Base-by-base conservation (phyloP, 2,888 invertebrate genomes). In the Branchellion lobata region DNA sequence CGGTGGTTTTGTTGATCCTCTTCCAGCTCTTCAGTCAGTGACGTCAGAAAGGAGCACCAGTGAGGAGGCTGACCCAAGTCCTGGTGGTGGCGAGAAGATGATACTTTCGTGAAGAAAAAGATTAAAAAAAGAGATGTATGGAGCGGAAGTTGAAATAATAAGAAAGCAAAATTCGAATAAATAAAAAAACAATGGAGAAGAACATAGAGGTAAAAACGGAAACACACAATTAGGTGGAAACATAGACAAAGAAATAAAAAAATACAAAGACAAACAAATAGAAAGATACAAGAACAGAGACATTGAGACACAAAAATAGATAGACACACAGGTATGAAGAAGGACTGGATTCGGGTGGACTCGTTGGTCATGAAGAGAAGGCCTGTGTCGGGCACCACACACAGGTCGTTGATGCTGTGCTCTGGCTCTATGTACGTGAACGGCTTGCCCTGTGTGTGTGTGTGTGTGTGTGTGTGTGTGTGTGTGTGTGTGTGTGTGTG, bases 1-100 rank as follows among this genome's bases (percentile, higher is more conserved):
- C 69, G 11, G 31, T 69, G 69, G 21, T 31, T 69, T 24, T 69
- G 69, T 33, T 31, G 21, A n/a, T 51, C 29, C 31, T 79, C 36
- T 29, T 79, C 71, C 18, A 72, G 72, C 53, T 79, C 72, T 88
- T 99, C 98, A 0, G 97, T 97, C 21, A 99, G 90, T 86, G 93
- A 94, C 86, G 99, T 98, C 80, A 99, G 90, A 89, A 96, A 97
- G 75, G 94, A 92, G 86, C 97, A 98, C 99, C 99, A 99, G 84
- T 91, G 92, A 0, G 99, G 99, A 51, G 79, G 72, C 33, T 51
- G 71, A 24, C 79, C 77, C n/a, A 77, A 36, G 40, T 77, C 77
- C 77, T 77, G 53, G 8, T 57, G 24, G 21, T 57, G 61, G 21
- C n/a, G 24, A n/a, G n/a, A 57, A 18, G 21, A 57, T 57, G n/a